Evolutionary conservation across 1,140 invertebrate species (phyloP), one percentile per base, ranked within the genome.

Genomic region (Steinernema khuongi): DNA sequence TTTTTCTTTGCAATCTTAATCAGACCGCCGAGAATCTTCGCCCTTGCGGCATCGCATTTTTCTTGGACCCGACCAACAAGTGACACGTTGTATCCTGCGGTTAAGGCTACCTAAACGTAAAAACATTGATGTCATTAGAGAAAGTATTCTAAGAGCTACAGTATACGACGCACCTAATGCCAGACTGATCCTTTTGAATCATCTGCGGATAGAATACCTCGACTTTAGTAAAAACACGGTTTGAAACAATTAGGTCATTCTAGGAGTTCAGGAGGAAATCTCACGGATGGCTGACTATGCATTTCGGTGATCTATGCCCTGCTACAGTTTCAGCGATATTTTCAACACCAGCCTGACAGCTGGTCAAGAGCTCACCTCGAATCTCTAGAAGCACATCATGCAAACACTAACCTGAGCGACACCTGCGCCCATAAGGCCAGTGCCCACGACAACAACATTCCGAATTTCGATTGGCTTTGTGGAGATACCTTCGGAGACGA

Each of bases 1-100:
- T 91, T 86, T 85, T 93, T 94, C 85, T 93, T 93, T 0, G 90
- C 91, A 0, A 89, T 36, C 66, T 29, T 33, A n/a, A 43, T 71
- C 32, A 36, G 50, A 68, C 33, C 70, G 18, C 70, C 44, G 31
- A 43, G 18, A 32, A 43, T 71, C 19, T 44, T 32, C 32, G 70
- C 66, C 30, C 75, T 72, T n/a, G 71, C 60, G 18, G 70, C 76
- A 67, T 77, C 75, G 7, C 75, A 60, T 22, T 60, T 60, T 26
- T 60, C 50, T 22, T 60, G 50, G 11, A 60, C 50, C 2, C 50
- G 50, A n/a, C 50, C 50, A 11, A 60, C 73, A 7, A 77, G 74
- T 1, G 71, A 70, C 26, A 67, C 33, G 4, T 77, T 30, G 36
- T 71, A 71, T 31, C 90, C 93, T 70, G 87, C 89, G 70, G 89